phyloP scores from a whole-genome alignment of 1,140 invertebrate species.

The Zaprionus ghesquierei region DNA sequence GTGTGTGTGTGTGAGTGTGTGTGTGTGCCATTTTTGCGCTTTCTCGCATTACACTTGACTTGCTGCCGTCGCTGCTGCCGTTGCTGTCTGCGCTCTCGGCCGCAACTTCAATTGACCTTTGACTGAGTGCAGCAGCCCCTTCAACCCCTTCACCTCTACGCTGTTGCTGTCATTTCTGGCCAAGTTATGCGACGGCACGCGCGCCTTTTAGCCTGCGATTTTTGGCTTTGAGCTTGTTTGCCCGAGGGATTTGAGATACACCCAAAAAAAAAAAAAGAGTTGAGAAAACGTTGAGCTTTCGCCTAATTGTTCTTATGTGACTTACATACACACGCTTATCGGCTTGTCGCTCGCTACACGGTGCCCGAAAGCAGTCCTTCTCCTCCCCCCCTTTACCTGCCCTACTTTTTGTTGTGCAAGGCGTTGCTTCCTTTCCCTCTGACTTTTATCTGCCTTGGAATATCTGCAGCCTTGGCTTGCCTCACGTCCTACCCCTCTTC shows the following conservation, averaged over 20 bases:
- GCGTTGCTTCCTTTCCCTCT: constrained; percentile 13
- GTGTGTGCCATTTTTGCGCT: constrained; percentile 67
- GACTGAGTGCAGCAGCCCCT: constrained; percentile 37
- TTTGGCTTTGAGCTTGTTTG: constrained; percentile 60
- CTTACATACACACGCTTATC: constrained; percentile 71
- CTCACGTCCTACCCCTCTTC: background rate
- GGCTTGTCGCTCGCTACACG: constrained; percentile 10
- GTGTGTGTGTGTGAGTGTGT: constrained; percentile 26
- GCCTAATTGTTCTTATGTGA: constrained; percentile 80
- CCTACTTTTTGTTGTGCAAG: background rate
- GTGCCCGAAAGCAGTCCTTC: background rate
- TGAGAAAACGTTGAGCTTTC: constrained; percentile 44
- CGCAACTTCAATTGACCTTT: constrained; percentile 80
- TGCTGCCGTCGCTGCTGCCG: constrained; percentile 55
- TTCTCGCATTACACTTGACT: constrained; percentile 78
- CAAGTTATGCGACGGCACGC: constrained; percentile 75
- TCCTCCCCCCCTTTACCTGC: background rate
- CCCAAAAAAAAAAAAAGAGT: constrained; percentile 19
- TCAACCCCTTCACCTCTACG: background rate
- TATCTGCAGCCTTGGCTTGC: constrained; percentile 59
- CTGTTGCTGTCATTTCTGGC: constrained; percentile 46
- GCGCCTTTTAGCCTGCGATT: constrained; percentile 25
- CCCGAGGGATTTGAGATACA: constrained; percentile 26
- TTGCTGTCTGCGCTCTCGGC: constrained; percentile 57
- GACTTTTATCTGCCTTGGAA: constrained; percentile 48